Percentiles rank a stretch among this genome's conserved stretches.
Evolutionary conservation across 2,888 invertebrate species (phyloP).

Genomic region (Zootermopsis nevadensis): DNA sequence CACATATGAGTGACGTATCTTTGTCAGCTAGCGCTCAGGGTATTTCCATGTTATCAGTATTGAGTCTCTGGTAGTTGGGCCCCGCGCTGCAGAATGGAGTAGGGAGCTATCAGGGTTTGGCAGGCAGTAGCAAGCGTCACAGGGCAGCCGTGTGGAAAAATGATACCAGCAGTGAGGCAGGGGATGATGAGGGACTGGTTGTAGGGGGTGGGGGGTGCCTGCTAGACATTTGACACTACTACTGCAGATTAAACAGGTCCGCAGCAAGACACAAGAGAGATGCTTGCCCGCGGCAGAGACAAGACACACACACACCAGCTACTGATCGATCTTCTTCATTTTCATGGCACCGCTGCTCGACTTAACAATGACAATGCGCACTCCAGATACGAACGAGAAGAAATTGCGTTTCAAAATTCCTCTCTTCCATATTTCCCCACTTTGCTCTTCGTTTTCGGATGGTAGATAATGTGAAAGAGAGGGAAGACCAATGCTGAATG

Average conservation of each 20-base stretch:
- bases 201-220: background rate
- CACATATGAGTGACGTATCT: conserved; percentile 53
- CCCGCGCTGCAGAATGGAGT: conserved; percentile 44
- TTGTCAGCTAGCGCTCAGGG: conserved; percentile 38
- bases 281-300: conserved; percentile 14
- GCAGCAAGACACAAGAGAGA: conserved; percentile 17
- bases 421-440: conserved; percentile 34
- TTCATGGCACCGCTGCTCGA: conserved; percentile 23
- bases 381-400: conserved; percentile 6
- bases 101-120: conserved; percentile 49
- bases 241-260: conserved; percentile 29
- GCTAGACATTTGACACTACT: conserved; percentile 32
- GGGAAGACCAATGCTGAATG: conserved; percentile 43
- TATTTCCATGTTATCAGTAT: conserved; percentile 51
- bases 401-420: conserved; percentile 41
- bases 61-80: conserved; percentile 36
- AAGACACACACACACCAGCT: background rate
- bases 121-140: conserved; percentile 51
- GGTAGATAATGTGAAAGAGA: conserved; percentile 26
- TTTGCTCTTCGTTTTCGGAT: conserved; percentile 44
- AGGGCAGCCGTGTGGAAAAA: conserved; percentile 53
- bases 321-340: conserved; percentile 26
- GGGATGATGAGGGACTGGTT: conserved; percentile 1
- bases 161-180: conserved; percentile 48
- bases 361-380: conserved; percentile 38